These are phyloP conservation scores for Nipponacmea schrenckii DNA, from an alignment of 2,888 invertebrate genomes.

Conservation along the genomic window DNA sequence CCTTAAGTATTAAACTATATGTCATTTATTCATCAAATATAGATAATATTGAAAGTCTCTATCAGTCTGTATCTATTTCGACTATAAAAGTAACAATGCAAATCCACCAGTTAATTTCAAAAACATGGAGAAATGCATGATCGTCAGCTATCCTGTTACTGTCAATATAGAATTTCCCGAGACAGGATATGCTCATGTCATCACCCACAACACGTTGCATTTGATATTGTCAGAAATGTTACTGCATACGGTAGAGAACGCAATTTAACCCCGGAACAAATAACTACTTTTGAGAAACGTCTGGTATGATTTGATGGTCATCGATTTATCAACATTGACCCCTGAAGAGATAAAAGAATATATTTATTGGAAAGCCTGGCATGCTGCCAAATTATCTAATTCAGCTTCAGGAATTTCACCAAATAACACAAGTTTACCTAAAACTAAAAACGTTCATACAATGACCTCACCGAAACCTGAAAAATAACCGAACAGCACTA, in stretches of 20 bases:
- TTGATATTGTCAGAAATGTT: not conserved
- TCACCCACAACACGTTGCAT: not conserved
- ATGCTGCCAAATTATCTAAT: constrained; percentile 11
- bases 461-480: not conserved
- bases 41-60: constrained; percentile 42
- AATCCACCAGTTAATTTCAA: constrained; percentile 8
- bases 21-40: constrained; percentile 54
- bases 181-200: not conserved
- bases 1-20: constrained; percentile 51
- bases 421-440: no score
- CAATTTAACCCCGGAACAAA: not conserved
- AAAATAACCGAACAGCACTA: not conserved
- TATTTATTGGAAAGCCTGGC: constrained; percentile 23
- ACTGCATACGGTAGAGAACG: not conserved
- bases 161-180: not conserved
- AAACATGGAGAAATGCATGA: not conserved
- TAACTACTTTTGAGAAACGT: not conserved
- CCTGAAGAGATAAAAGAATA: constrained; percentile 14
- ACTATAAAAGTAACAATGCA: constrained; percentile 9
- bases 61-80: constrained; percentile 26
- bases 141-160: constrained; percentile 5
- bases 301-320: not conserved
- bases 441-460: not conserved
- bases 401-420: not conserved
- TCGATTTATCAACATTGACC: not conserved